Evolutionary conservation across 1,140 invertebrate species (phyloP).

Genomic region (Phymastichus coffea): DNA sequence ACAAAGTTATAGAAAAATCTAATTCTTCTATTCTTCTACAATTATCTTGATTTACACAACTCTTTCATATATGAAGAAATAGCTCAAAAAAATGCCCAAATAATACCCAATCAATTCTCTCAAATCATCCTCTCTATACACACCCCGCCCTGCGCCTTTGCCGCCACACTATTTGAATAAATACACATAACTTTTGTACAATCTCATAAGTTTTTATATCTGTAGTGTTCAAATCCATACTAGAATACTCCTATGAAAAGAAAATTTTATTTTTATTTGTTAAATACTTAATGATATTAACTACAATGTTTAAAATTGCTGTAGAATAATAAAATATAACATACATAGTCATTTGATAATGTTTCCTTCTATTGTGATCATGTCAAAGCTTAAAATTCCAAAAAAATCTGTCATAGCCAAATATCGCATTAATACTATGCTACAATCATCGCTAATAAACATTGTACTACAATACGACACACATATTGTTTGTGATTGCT

Average conservation of each 20-base stretch:
- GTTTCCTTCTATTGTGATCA: conserved; percentile 60
- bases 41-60: too few species aligned
- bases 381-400: conserved; percentile 58
- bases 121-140: too few species aligned
- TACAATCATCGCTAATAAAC: conserved; percentile 63
- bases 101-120: too few species aligned
- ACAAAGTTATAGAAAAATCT: too few species aligned
- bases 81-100: too few species aligned
- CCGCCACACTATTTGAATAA: too few species aligned
- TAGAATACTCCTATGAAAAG: conserved; percentile 31
- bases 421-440: conserved; percentile 62
- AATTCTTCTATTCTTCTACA: too few species aligned
- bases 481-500: conserved; percentile 4
- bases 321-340: conserved; percentile 15
- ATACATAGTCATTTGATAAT: conserved; percentile 63
- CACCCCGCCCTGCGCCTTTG: too few species aligned
- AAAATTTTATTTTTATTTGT: too few species aligned
- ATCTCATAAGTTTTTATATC: conserved; percentile 34
- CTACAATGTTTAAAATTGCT: conserved; percentile 26
- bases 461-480: conserved; percentile 32
- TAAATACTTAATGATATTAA: background rate
- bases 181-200: conserved; percentile 33
- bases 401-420: conserved; percentile 58
- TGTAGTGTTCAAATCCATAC: conserved; percentile 32
- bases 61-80: too few species aligned